phyloP scores from a whole-genome alignment of 2,797 vertebrate species.

The Anniella stebbinsi region DNA sequence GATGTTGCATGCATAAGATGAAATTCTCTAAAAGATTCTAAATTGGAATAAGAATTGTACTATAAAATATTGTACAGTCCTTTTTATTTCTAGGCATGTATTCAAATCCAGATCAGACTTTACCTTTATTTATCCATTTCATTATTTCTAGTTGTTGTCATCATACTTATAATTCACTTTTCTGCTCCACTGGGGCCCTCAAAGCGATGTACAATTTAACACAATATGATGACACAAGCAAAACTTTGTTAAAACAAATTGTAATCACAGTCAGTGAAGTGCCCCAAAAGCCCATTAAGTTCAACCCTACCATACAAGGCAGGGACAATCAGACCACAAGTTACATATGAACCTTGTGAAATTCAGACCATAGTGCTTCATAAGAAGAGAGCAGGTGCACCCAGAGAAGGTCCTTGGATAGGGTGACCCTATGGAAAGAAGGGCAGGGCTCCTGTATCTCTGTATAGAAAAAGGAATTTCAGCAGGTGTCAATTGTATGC shows the following conservation, averaged over 20 bases:
- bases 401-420: neutral
- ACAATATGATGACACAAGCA: neutral
- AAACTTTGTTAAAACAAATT: too few relatives aligned
- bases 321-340: neutral
- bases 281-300: neutral
- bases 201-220: too few relatives aligned
- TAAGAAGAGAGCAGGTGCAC: neutral
- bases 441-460: too few relatives aligned
- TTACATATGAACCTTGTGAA: neutral
- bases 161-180: too few relatives aligned
- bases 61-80: slow-evolving; percentile 17
- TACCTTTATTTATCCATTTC: neutral
- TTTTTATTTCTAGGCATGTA: slow-evolving; percentile 15
- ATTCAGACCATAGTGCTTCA: neutral
- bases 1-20: slow-evolving; percentile 48
- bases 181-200: too few relatives aligned
- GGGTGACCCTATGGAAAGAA: too few relatives aligned
- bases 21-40: slow-evolving; percentile 42
- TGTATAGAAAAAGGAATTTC: too few relatives aligned
- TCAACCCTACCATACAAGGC: neutral
- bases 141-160: too few relatives aligned
- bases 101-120: neutral
- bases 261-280: neutral
- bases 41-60: slow-evolving; percentile 26
- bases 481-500: too few relatives aligned